phyloP scores from a whole-genome alignment of 92 coral and sea anemone species.

The Epizoanthus scotinus region DNA sequence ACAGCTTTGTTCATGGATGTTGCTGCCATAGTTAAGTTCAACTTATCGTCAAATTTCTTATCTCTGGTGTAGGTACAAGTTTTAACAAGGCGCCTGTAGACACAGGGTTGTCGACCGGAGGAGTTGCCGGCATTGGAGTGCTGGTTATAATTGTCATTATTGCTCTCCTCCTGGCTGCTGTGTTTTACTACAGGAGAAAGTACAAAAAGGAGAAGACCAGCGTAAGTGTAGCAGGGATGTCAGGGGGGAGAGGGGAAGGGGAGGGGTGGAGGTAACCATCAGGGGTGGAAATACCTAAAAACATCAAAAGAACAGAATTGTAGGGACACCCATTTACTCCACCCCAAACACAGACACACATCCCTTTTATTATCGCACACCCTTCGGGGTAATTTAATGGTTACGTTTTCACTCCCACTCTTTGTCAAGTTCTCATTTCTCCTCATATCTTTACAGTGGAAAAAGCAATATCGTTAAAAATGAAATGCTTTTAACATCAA shows the following conservation, averaged over 20 bases:
- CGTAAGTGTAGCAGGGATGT: constrained; percentile 22
- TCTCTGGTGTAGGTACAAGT: background rate
- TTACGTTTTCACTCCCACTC: too few relatives aligned
- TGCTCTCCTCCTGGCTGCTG: constrained; percentile 51
- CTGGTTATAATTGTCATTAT: constrained; percentile 48
- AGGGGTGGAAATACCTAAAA: too few relatives aligned
- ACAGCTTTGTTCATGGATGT: too few relatives aligned
- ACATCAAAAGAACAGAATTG: too few relatives aligned
- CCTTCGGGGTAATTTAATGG: too few relatives aligned
- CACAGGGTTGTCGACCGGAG: constrained; percentile 62
- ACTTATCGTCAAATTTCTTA: background rate
- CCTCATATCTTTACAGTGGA: too few relatives aligned
- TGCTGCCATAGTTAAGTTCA: background rate
- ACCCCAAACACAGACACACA: background rate
- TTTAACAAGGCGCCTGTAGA: constrained; percentile 6
- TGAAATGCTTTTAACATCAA: too few relatives aligned
- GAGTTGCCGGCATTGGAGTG: constrained; percentile 60
- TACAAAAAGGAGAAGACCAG: constrained; percentile 48
- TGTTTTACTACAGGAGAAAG: constrained; percentile 75
- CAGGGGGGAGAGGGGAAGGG: too few relatives aligned
- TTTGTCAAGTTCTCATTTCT: too few relatives aligned
- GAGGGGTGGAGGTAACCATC: too few relatives aligned
- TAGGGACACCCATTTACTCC: background rate
- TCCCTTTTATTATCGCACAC: too few relatives aligned
- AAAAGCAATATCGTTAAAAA: too few relatives aligned